Evolutionary conservation across 2,888 invertebrate species (phyloP), one percentile per base, ranked within the genome.

Genomic region (Aromia moschata): DNA sequence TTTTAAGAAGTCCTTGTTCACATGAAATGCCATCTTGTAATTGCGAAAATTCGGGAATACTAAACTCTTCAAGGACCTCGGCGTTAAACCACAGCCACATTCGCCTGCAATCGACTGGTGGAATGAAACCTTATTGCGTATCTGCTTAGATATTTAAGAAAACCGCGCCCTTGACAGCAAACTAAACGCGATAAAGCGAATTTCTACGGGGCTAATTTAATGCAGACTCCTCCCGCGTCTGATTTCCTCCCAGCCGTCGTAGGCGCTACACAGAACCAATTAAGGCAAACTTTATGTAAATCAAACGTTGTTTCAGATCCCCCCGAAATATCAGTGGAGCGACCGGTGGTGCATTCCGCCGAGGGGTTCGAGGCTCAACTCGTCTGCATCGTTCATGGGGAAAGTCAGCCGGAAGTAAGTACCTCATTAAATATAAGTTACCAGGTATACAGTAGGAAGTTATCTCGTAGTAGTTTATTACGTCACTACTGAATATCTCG

Each of bases 351-450:
- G 54, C 88, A 88, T 77, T 86, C 88, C 2, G 88, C 87, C 9
- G 88, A 88, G 77, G 88, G 87, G 56, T 84, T 85, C 70, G 87
- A 88, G 75, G 88, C 87, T 16, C 86, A 87, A 76, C 82, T 88
- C 51, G 88, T 88, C 47, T 88, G 89, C 77, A 86, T 87, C 65
- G 88, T 89, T 30, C 87, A 88, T 73, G 87, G 87, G 17, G 88
- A 88, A 78, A 87, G 86, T 58, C 84, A 85, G 73, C 87, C 88
- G 57, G 86, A 87, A 82, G 88, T 88, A 83, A 83, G 83, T 79
- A 53, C n/a, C 1, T 43, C 3, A 25, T 7, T 25, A 3, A 25
- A 25, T 7, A 3, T 25, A 25, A n/a, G n/a, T n/a, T n/a, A n/a
- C n/a, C n/a, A n/a, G n/a, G n/a, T n/a, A n/a, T n/a, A n/a, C n/a